These are phyloP conservation scores for Vireo griseus DNA, from an alignment of 2,797 vertebrate genomes.

Conservation along the genomic window DNA sequence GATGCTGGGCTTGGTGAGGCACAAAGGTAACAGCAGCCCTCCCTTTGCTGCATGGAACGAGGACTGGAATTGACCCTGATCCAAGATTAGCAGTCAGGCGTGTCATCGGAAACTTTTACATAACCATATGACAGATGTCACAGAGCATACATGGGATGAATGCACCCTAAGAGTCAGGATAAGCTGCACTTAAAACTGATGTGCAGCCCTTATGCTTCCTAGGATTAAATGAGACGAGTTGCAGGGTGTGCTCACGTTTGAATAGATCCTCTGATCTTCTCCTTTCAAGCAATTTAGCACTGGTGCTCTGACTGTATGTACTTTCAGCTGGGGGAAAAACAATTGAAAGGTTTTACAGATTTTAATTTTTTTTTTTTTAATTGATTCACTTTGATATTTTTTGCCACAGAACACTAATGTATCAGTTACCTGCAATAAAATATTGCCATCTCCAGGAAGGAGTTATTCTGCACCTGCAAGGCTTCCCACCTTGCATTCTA, in stretches of 20 bases:
- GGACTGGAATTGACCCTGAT: constrained; percentile 5
- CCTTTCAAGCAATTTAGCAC: background rate
- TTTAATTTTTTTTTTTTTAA: background rate
- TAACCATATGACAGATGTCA: constrained; percentile 9
- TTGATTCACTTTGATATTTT: background rate
- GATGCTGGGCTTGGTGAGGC: background rate
- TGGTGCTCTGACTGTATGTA: background rate
- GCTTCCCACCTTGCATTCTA: background rate
- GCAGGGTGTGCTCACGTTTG: background rate
- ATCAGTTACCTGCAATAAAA: constrained; percentile 22
- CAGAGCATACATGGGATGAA: background rate
- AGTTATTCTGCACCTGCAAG: background rate
- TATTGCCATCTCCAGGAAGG: constrained; percentile 45
- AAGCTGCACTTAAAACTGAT: background rate
- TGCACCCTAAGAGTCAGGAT: background rate
- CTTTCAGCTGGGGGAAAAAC: background rate
- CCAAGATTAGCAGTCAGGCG: background rate
- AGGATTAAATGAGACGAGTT: background rate
- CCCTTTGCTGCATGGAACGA: background rate
- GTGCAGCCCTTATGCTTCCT: background rate
- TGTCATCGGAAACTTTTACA: background rate
- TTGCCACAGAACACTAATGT: background rate
- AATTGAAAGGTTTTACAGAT: background rate
- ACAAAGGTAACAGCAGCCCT: background rate
- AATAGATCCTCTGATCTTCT: background rate